These are phyloP conservation scores for Gnathonemus echidnorhynchus DNA, from an alignment of 2,113 vertebrate genomes.

Conservation along the genomic window DNA sequence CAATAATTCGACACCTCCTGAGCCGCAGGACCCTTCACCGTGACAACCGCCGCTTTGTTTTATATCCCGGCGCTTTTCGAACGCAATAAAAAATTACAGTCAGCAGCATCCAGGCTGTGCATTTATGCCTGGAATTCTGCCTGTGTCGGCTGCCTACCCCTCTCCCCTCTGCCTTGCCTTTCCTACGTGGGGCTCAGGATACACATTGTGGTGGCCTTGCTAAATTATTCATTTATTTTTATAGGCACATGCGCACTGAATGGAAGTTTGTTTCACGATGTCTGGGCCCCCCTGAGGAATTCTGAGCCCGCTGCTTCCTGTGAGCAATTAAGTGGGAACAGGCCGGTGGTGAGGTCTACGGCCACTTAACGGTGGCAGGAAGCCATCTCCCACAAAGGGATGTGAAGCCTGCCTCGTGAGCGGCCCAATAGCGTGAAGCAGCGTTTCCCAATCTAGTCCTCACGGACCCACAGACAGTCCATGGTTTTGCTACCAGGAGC, in stretches of 20 bases:
- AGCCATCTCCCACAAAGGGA: slow-evolving; percentile 55
- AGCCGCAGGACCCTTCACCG: slow-evolving; percentile 62
- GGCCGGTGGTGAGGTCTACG: slow-evolving; percentile 66
- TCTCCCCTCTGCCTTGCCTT: slow-evolving; percentile 55
- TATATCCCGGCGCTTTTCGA: slow-evolving; percentile 57
- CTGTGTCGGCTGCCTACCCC: slow-evolving; percentile 45
- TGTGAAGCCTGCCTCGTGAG: not conserved
- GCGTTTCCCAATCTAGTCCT: not conserved
- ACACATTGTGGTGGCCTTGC: slow-evolving; percentile 69
- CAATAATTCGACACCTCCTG: slow-evolving; percentile 76
- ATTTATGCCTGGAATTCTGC: slow-evolving; percentile 63
- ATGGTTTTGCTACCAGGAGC: not conserved
- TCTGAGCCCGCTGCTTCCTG: slow-evolving; percentile 69
- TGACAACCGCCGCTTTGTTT: slow-evolving; percentile 74
- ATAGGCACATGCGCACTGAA: slow-evolving; percentile 60
- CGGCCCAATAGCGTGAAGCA: not conserved
- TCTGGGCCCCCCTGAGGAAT: slow-evolving; percentile 63
- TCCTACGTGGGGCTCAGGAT: slow-evolving; percentile 68
- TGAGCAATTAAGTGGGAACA: slow-evolving; percentile 65
- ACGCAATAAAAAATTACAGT: slow-evolving; percentile 71
- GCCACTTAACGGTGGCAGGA: slow-evolving; percentile 63
- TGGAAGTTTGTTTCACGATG: slow-evolving; percentile 60
- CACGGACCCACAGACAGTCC: not conserved
- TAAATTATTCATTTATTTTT: slow-evolving; percentile 71
- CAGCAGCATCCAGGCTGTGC: slow-evolving; percentile 68